Evolutionary conservation across 37 sponge, comb jelly and placozoan genomes (phyloP), one percentile per base, ranked within the genome.

Genomic region (Hormiphora californensis): DNA sequence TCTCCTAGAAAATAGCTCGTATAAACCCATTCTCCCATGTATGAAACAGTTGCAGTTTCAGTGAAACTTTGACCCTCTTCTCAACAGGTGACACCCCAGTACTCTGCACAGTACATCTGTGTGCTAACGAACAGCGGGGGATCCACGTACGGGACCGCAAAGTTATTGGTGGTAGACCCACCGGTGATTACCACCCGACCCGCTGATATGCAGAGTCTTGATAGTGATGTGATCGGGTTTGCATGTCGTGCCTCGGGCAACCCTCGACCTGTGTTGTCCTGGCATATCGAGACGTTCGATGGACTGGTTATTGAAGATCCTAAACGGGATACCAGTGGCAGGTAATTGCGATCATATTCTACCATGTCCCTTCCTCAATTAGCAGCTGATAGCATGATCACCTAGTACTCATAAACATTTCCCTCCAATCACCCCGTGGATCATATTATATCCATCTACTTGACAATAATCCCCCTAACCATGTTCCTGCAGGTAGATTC

Each of bases 51-150:
- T 67, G 15, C 38, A 36, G 30, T 67, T 15, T 49, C 12, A 17
- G 12, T 15, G 15, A 15, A 49, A 49, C 9, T 15, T 15, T 17
- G 15, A 49, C 53, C 53, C 15, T 49, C n/a, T 57, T 21, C 23
- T 30, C 19, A 19, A 27, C 81, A 73, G 81, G 46, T 41, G 8
- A 73, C 81, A 40, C 7, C 46, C 23, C 39, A 19, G 7, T 73
- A 73, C 81, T 43, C 39, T 39, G 81, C 36, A 4, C 43, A 39
- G 81, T 73, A 73, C 35, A 40, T 73, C 81, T 73, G 81, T 40
- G 46, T 73, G 32, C 19, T 36, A 4, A 73, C 9, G 9, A 73
- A 73, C 38, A 46, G 43, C 22, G 81, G 81, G 5, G 81, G 81
- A 40, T 0, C 39, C 22, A 0, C 44, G 19, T 73, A 46, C 46